Evolutionary conservation across 2,113 vertebrate genomes (phyloP).

Genomic region (Megaptera novaeangliae): DNA sequence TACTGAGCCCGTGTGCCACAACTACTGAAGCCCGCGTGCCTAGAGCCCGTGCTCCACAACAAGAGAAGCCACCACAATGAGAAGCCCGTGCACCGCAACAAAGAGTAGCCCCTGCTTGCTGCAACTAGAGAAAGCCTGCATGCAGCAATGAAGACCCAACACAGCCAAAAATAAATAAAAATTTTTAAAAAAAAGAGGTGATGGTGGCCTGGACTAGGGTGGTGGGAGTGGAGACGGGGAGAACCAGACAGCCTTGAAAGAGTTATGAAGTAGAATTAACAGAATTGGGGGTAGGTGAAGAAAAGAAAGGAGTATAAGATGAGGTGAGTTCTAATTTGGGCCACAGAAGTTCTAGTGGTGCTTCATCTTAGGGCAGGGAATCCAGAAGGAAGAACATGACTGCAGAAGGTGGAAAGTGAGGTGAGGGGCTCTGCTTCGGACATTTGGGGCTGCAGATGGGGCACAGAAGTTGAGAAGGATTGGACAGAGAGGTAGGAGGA

Average conservation of each 20-base stretch:
- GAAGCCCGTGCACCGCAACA: too few relatives aligned
- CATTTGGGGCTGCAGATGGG: not conserved
- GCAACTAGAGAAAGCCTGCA: too few relatives aligned
- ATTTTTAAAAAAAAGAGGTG: not conserved
- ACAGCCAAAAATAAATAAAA: too few relatives aligned
- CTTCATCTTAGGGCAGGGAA: not conserved
- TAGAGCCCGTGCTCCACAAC: too few relatives aligned
- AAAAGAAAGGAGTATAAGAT: not conserved
- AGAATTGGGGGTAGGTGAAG: not conserved
- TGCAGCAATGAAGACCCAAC: too few relatives aligned
- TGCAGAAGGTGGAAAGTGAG: not conserved
- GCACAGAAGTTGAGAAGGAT: not conserved
- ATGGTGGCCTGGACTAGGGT: not conserved
- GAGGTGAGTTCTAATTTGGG: not conserved
- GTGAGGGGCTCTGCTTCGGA: not conserved
- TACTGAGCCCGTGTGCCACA: too few relatives aligned
- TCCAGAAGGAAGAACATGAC: not conserved
- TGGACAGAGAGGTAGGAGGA: not conserved
- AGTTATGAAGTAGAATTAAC: not conserved
- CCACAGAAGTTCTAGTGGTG: not conserved
- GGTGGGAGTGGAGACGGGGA: not conserved
- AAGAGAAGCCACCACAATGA: too few relatives aligned
- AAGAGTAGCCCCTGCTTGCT: too few relatives aligned
- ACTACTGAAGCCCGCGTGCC: too few relatives aligned
- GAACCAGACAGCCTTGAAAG: not conserved